These are phyloP conservation scores for Amphiprion clarkii DNA, from an alignment of 2,797 vertebrate species.

Conservation along the genomic window DNA sequence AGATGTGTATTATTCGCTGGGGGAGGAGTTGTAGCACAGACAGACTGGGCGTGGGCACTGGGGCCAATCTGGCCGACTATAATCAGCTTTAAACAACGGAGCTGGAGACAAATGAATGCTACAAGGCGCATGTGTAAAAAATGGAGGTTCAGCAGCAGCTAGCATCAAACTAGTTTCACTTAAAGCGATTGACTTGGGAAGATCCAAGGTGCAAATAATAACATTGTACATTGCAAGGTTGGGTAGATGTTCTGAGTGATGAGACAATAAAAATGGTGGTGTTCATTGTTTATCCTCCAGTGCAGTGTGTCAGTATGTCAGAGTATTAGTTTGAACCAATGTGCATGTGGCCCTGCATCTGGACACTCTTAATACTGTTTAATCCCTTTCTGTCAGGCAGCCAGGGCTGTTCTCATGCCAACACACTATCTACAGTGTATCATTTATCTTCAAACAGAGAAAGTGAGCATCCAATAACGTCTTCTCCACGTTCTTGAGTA, in stretches of 20 bases:
- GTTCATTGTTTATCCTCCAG: conserved; percentile 45
- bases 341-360: conserved; percentile 77
- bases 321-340: conserved; percentile 65
- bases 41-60: conserved; percentile 53
- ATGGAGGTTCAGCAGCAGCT: conserved; percentile 30
- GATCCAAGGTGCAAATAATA: conserved; percentile 9
- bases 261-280: conserved; percentile 27
- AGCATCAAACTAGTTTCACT: conserved; percentile 5
- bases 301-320: conserved; percentile 65
- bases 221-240: not conserved
- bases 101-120: conserved; percentile 51
- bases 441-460: conserved; percentile 64
- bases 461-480: conserved; percentile 44
- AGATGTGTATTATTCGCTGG: conserved; percentile 69
- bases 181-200: not conserved
- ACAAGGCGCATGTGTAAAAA: conserved; percentile 50
- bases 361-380: conserved; percentile 82
- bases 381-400: conserved; percentile 75
- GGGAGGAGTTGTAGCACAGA: conserved; percentile 39
- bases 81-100: conserved; percentile 82
- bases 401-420: conserved; percentile 66
- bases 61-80: conserved; percentile 76
- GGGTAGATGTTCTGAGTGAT: conserved; percentile 19
- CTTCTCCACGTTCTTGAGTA: conserved; percentile 11
- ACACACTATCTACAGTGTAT: conserved; percentile 54